A percentile compares a stretch with the other conserved stretches of the same genome.
Evolutionary conservation across 2,113 vertebrate genomes (phyloP).

Genomic region (Picathartes gymnocephalus): DNA sequence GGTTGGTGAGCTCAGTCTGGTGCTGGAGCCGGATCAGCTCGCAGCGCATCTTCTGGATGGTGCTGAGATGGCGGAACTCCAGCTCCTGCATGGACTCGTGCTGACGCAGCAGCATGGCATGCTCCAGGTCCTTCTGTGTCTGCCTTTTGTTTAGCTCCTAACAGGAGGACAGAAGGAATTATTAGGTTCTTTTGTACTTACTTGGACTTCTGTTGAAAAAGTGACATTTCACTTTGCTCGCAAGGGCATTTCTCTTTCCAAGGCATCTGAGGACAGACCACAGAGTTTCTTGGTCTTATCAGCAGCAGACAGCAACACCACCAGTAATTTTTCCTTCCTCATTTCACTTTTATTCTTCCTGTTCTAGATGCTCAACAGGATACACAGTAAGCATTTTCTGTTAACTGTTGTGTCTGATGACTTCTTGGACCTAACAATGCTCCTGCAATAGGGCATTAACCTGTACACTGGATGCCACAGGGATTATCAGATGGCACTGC

Average conservation of each 20-base stretch:
- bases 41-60: constrained; percentile 92
- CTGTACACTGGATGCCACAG: background rate
- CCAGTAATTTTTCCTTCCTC: constrained; percentile 16
- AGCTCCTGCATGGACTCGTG: constrained; percentile 99
- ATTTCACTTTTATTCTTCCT: constrained; percentile 40
- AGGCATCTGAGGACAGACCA: constrained; percentile 7
- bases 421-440: background rate
- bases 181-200: constrained; percentile 1
- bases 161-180: background rate
- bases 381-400: background rate
- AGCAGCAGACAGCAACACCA: background rate
- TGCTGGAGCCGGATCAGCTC: constrained; percentile 96
- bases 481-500: background rate
- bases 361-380: constrained; percentile 12
- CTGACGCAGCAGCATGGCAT: constrained; percentile 95
- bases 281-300: background rate
- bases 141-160: constrained; percentile 98
- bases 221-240: background rate
- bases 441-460: background rate
- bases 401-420: background rate
- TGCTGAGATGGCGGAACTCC: constrained; percentile 95
- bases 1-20: constrained; percentile 98
- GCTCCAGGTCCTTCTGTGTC: constrained; percentile 97
- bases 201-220: background rate
- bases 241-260: background rate